Conservation (phyloP, 2,113 vertebrate species). For the Antechinus stuartii region DNA sequence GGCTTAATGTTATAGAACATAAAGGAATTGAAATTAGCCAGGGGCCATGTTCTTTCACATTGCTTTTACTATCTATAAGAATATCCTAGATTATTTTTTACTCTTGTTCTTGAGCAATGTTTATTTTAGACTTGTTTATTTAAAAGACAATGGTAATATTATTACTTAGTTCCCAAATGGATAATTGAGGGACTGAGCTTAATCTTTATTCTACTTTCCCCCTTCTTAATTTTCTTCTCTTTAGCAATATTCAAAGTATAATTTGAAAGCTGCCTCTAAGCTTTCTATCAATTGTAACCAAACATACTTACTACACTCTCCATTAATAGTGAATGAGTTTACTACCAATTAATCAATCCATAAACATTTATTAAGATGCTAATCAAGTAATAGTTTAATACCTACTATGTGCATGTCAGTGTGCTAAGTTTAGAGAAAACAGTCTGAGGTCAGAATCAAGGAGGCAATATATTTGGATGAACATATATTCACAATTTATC, state of each 20-base stretch:
- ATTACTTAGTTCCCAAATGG: slow-evolving; percentile 19
- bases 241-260: neutral
- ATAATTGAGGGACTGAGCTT: neutral
- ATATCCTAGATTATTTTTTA: neutral
- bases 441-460: neutral
- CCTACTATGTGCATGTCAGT: neutral
- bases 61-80: neutral
- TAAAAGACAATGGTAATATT: neutral
- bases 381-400: neutral
- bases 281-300: neutral
- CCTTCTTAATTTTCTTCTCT: neutral
- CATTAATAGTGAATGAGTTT: neutral
- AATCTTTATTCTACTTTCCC: neutral
- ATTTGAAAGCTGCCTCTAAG: neutral
- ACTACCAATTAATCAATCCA: neutral
- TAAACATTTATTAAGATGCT: neutral
- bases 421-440: neutral
- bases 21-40: neutral
- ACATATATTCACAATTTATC: neutral
- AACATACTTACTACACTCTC: neutral
- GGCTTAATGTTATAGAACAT: neutral
- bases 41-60: neutral
- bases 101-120: slow-evolving; percentile 9
- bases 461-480: neutral
- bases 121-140: slow-evolving; percentile 20